phyloP scores from a whole-genome alignment of 92 coral and sea anemone species.

The Virgularia gustaviana region DNA sequence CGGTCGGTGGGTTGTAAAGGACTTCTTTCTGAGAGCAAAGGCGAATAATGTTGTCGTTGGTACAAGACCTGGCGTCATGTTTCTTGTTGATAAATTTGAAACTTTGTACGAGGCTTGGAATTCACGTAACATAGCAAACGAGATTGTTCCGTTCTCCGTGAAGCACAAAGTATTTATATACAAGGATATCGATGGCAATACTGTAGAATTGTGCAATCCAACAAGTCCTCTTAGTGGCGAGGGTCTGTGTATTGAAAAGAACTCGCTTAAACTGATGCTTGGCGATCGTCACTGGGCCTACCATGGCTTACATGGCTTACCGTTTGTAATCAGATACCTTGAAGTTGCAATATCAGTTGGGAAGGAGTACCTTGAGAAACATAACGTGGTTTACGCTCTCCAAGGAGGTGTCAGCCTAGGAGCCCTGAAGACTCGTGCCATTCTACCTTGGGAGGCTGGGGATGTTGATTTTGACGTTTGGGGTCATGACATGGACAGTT shows the following conservation, averaged over 20 bases:
- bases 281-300: slow-evolving; percentile 48
- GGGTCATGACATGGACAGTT: too few species aligned
- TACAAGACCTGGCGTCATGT: too few species aligned
- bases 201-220: too few species aligned
- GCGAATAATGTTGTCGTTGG: too few species aligned
- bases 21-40: too few species aligned
- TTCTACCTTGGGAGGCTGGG: slow-evolving; percentile 60
- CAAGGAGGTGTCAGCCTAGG: slow-evolving; percentile 46
- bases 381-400: slow-evolving; percentile 23
- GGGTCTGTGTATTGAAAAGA: too few species aligned
- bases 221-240: too few species aligned
- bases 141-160: slow-evolving; percentile 52
- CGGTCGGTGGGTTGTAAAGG: too few species aligned
- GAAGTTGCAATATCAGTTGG: slow-evolving; percentile 1
- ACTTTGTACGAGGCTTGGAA: too few species aligned
- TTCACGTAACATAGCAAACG: slow-evolving; percentile 1
- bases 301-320: slow-evolving; percentile 46
- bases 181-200: too few species aligned
- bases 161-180: too few species aligned
- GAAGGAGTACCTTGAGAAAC: slow-evolving; percentile 14
- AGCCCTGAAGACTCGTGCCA: slow-evolving; percentile 37
- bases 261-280: slow-evolving; percentile 37
- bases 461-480: slow-evolving; percentile 38
- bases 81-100: too few species aligned
- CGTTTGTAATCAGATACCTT: slow-evolving; percentile 31